These are phyloP conservation scores for Bothrops alternatus DNA, from an alignment of 2,797 vertebrate species.

Conservation along the genomic window DNA sequence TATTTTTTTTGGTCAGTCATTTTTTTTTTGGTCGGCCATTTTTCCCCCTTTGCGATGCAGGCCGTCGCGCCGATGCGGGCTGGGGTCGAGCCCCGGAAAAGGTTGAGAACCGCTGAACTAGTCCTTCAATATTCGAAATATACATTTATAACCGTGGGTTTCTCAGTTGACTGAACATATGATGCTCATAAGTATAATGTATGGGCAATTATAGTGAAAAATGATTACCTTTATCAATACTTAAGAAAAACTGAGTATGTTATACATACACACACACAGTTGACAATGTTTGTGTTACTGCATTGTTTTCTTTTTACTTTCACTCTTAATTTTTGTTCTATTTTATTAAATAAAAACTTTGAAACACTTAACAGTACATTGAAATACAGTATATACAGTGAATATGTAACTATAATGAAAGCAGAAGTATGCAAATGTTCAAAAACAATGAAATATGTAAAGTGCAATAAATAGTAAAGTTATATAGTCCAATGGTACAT, in stretches of 20 bases:
- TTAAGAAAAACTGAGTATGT: neutral
- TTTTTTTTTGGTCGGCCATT: too few species aligned
- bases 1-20: too few species aligned
- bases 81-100: too few species aligned
- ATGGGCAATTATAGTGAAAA: neutral
- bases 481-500: neutral
- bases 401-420: neutral
- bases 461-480: neutral
- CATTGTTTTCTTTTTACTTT: neutral
- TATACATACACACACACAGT: neutral
- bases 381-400: neutral
- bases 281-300: neutral
- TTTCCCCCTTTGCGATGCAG: too few species aligned
- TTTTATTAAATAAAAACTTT: neutral
- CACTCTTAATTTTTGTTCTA: neutral
- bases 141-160: neutral
- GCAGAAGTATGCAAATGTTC: neutral
- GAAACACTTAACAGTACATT: neutral
- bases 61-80: too few species aligned
- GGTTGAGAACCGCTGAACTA: too few species aligned
- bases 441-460: neutral
- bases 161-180: neutral
- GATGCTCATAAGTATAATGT: neutral
- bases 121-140: neutral
- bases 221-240: neutral